A percentile compares a stretch with the other conserved stretches of the same genome.
phyloP scores from a whole-genome alignment of 2,888 invertebrate genomes.

The Tetragonula carbonaria region DNA sequence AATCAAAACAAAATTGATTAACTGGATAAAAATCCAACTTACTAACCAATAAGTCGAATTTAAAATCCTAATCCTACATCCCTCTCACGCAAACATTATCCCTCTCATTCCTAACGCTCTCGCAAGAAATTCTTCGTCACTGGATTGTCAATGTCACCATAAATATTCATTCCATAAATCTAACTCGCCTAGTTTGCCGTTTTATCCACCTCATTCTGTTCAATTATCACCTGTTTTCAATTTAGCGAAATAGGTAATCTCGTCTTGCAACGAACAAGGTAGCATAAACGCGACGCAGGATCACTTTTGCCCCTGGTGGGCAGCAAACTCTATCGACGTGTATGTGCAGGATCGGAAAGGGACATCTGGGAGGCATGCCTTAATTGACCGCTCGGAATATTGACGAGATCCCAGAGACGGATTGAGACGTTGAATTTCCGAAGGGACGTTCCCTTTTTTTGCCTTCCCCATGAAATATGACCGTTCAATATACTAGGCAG shows the following conservation, averaged over 20 bases:
- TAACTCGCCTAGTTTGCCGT: background rate
- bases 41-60: no score
- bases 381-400: conserved; percentile 80
- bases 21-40: no score
- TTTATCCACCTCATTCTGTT: background rate
- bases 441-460: conserved; percentile 69
- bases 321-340: conserved; percentile 61
- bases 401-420: conserved; percentile 76
- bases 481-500: conserved; percentile 72
- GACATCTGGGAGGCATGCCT: conserved; percentile 78
- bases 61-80: background rate
- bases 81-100: background rate
- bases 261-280: background rate
- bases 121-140: background rate
- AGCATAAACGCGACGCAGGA: conserved; percentile 42
- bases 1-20: no score
- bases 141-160: background rate
- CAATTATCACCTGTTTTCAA: background rate
- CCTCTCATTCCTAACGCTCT: background rate
- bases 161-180: no score
- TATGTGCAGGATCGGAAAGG: conserved; percentile 56
- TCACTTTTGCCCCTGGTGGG: conserved; percentile 23
- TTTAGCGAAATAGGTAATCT: background rate
- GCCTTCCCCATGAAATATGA: conserved; percentile 75
- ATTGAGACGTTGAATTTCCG: conserved; percentile 80